Evolutionary conservation across 2,797 vertebrate genomes (phyloP).

Genomic region (Aotus griseimembra): DNA sequence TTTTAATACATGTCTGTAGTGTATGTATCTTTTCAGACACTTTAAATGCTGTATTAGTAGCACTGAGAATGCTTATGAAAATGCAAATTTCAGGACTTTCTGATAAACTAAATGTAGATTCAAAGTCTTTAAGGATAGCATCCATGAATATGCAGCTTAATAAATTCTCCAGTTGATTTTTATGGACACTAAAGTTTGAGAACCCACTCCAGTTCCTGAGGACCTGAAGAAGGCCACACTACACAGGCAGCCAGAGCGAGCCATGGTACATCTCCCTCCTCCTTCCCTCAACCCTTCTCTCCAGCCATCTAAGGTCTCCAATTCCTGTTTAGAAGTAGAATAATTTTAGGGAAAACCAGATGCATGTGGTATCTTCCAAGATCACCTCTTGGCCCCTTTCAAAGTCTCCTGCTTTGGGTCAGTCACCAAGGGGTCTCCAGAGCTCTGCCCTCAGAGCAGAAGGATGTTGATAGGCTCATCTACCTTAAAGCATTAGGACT

Average conservation of each 20-base stretch:
- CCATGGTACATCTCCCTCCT: background rate
- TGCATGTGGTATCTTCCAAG: background rate
- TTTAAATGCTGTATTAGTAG: background rate
- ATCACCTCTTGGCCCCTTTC: background rate
- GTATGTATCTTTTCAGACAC: background rate
- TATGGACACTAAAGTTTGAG: background rate
- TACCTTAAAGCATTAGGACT: background rate
- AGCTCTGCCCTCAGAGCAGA: background rate
- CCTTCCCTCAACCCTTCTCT: background rate
- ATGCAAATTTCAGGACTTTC: background rate
- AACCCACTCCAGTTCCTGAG: background rate
- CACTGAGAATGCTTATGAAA: background rate
- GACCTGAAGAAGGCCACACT: background rate
- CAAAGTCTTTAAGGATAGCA: background rate
- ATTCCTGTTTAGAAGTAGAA: background rate
- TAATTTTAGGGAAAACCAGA: background rate
- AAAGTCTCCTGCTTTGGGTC: background rate
- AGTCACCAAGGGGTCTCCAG: background rate
- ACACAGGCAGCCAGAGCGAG: background rate
- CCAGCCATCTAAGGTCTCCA: background rate
- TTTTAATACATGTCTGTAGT: background rate
- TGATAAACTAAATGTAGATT: slow-evolving; percentile 12
- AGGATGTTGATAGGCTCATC: background rate
- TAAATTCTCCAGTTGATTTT: background rate
- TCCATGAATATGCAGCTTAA: background rate